Evolutionary conservation across 1,140 invertebrate genomes (phyloP), one percentile per base, ranked within the genome.

Genomic region (Brachionus calyciflorus): DNA sequence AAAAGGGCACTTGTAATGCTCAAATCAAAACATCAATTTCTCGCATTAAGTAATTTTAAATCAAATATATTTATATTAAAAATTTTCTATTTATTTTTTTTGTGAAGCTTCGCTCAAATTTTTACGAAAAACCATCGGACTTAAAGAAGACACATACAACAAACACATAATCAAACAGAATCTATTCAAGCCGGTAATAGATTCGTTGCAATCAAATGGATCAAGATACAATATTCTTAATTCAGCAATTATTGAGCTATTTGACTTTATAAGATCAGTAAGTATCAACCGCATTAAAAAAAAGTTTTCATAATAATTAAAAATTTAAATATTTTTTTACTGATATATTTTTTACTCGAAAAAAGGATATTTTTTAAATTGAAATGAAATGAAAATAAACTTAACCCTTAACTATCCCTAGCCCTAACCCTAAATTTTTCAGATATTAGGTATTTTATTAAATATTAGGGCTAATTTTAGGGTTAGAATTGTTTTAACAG

Each of bases 101-200:
- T 73, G 84, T 86, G 44, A 81, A 89, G 90, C 88, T 86, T 94
- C 96, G 48, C 87, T 99, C 78, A 89, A 95, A 86, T 94, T 99
- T 86, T 91, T 99, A 89, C 89, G 96, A 79, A 96, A 96, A 87
- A 93, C 99, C 65, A 91, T 98, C 81, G 92, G 94, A 44, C 87
- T 98, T 14, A 98, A 98, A 86, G 96, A 99, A 84, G 96, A 99
- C 81, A 94, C 96, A 85, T 99, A 99, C 86, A 95, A 98, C 87
- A 88, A 91, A 79, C 91, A 99, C 84, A 98, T 99, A 80, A 91
- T 94, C 60, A 96, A 96, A 83, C 93, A 93, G 46, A 93, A 95
- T 85, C 87, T 98, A 24, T 94, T 99, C 86, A 91, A 91, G 78
- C 94, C 94, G 51, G 92, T 99, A 77, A 91, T 99, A 78, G 93